These are phyloP conservation scores for Bubo bubo DNA, from an alignment of 2,113 vertebrate species.

Conservation along the genomic window DNA sequence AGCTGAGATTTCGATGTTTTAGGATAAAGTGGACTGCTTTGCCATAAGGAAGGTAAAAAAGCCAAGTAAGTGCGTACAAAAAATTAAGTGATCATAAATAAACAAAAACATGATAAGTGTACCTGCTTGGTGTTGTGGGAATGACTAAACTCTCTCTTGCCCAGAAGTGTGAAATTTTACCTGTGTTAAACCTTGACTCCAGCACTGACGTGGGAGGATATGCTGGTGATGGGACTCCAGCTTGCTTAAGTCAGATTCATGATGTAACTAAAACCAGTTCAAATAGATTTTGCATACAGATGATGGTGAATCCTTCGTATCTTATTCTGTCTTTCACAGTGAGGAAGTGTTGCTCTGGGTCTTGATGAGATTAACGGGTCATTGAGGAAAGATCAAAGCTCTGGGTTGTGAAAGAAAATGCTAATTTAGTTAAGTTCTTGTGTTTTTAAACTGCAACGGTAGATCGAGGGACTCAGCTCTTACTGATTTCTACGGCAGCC, in stretches of 20 bases:
- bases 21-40: background rate
- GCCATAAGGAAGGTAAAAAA: background rate
- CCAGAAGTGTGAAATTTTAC: background rate
- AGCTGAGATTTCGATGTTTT: background rate
- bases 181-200: background rate
- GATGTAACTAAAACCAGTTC: background rate
- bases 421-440: background rate
- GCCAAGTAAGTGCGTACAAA: background rate
- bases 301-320: background rate
- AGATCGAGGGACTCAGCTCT: background rate
- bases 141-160: background rate
- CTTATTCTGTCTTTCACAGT: background rate
- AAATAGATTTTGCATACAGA: background rate
- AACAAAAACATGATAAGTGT: background rate
- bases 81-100: background rate
- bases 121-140: background rate
- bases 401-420: background rate
- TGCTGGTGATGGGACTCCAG: background rate
- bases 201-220: background rate
- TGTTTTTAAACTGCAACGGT: background rate
- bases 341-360: background rate
- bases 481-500: background rate
- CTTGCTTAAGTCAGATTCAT: background rate
- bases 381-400: constrained; percentile 39
- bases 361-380: background rate